phyloP scores from a whole-genome alignment of 2,797 vertebrate species.

The Myotis planiceps region DNA sequence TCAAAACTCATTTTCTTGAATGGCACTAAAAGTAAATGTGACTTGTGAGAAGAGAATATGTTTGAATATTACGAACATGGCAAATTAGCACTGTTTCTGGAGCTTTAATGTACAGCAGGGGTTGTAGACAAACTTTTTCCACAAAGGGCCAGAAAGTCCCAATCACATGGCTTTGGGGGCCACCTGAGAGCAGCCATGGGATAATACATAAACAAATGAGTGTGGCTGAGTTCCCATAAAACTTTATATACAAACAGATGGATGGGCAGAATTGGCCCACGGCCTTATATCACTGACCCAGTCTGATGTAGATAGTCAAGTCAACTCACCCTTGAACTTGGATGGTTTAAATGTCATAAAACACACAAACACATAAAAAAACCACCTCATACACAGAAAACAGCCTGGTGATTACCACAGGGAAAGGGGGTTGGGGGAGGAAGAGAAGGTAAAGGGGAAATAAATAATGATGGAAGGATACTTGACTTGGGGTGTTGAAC shows the following conservation, averaged over 20 bases:
- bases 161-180: neutral
- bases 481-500: neutral
- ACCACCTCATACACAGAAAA: neutral
- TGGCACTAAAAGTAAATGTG: neutral
- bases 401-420: neutral
- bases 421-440: neutral
- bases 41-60: neutral
- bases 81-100: neutral
- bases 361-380: neutral
- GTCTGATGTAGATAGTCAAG: neutral
- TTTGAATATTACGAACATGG: neutral
- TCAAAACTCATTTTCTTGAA: conserved; percentile 66
- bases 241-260: neutral
- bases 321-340: neutral
- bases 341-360: conserved; percentile 22
- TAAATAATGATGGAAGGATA: neutral
- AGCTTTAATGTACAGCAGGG: neutral
- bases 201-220: neutral
- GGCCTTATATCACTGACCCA: neutral
- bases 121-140: neutral
- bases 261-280: neutral
- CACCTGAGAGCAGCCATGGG: neutral
- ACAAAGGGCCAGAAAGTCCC: neutral
- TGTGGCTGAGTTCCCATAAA: neutral
- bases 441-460: neutral